Conservation (phyloP, 2,888 invertebrate genomes). For the Erebia ligea region DNA sequence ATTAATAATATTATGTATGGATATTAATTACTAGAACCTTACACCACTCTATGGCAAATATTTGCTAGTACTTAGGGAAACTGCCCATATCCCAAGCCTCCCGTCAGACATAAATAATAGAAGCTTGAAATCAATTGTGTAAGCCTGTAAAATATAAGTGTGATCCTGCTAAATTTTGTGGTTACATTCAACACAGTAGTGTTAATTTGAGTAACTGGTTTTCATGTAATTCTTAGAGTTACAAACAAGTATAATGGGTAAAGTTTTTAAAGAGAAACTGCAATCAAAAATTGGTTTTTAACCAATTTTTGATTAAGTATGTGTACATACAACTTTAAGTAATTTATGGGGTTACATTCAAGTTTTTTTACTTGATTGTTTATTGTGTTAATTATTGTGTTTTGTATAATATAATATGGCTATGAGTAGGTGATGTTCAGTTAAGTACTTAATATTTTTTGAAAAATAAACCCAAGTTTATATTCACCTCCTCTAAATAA, state of each 20-base stretch:
- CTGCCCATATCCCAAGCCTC: not conserved
- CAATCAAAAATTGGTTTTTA: not conserved
- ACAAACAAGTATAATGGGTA: not conserved
- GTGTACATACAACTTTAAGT: too few relatives aligned
- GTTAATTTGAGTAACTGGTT: constrained; percentile 11
- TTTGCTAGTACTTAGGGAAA: not conserved
- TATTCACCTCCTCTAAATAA: too few relatives aligned
- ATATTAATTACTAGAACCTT: not conserved
- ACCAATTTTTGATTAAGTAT: too few relatives aligned
- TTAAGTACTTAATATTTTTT: too few relatives aligned
- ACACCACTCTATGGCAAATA: not conserved
- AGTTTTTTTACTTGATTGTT: too few relatives aligned
- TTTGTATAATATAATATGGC: too few relatives aligned
- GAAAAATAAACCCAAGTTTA: too few relatives aligned
- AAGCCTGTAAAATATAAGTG: not conserved
- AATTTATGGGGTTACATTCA: too few relatives aligned
- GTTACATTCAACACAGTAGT: constrained; percentile 3
- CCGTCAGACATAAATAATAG: not conserved
- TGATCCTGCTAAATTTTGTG: not conserved
- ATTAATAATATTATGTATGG: too few relatives aligned
- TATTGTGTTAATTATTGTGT: too few relatives aligned
- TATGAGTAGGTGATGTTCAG: too few relatives aligned
- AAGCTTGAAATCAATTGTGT: not conserved
- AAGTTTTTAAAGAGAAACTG: not conserved
- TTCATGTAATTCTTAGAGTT: not conserved